Evolutionary conservation across 2,113 vertebrate genomes (phyloP).

Genomic region (Macaca nemestrina): DNA sequence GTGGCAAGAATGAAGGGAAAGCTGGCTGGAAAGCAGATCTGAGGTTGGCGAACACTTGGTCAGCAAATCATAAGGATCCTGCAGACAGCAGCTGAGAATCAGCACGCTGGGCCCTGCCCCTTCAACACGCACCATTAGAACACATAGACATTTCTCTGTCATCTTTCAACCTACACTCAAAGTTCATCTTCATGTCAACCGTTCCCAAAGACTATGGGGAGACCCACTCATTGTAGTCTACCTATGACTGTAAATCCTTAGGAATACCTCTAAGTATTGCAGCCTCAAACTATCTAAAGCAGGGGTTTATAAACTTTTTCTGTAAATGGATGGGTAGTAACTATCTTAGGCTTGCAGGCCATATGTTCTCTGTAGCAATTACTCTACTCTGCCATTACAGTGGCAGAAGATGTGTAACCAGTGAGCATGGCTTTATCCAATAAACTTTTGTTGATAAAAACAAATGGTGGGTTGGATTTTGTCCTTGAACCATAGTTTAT

Average conservation of each 20-base stretch:
- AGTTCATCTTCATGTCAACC: neutral
- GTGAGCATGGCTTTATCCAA: neutral
- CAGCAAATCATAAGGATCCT: neutral
- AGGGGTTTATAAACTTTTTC: neutral
- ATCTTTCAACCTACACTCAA: neutral
- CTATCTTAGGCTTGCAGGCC: neutral
- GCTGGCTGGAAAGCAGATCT: neutral
- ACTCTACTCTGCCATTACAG: neutral
- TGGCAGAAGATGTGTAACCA: neutral
- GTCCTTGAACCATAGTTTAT: neutral
- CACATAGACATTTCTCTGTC: neutral
- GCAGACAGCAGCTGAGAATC: neutral
- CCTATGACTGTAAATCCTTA: neutral
- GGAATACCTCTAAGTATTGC: neutral
- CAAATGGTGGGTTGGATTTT: neutral
- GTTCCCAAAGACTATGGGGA: neutral
- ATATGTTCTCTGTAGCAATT: neutral
- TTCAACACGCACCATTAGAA: neutral
- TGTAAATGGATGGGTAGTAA: neutral
- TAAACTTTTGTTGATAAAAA: conserved; percentile 42
- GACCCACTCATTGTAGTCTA: neutral
- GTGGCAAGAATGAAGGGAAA: conserved; percentile 14
- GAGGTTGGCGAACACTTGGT: neutral
- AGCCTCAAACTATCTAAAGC: neutral
- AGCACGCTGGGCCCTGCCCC: neutral